These are phyloP conservation scores for Dunckerocampus dactyliophorus DNA, from an alignment of 2,113 vertebrate genomes.

Conservation along the genomic window DNA sequence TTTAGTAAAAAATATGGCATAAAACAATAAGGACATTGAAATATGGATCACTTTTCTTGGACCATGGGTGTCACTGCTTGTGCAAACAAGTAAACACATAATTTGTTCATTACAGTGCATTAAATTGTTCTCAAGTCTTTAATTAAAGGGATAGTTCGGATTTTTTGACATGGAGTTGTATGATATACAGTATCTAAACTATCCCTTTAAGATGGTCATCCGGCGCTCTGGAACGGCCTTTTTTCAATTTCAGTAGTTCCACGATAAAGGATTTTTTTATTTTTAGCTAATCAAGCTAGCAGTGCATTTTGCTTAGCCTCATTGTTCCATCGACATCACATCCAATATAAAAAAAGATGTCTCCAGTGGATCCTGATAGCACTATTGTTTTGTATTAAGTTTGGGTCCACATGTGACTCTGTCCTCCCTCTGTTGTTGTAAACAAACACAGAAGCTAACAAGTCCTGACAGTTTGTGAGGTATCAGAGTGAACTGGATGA, in stretches of 20 bases:
- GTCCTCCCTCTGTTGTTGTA: slow-evolving; percentile 30
- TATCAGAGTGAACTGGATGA: slow-evolving; percentile 22
- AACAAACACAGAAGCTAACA: slow-evolving; percentile 49
- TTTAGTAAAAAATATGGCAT: neutral
- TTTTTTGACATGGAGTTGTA: no score
- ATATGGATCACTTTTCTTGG: neutral
- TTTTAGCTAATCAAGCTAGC: slow-evolving; percentile 6
- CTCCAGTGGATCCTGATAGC: slow-evolving; percentile 10
- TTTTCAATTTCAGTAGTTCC: no score
- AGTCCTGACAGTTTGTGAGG: slow-evolving; percentile 44
- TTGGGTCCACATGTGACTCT: slow-evolving; percentile 26
- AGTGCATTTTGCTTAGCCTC: slow-evolving; percentile 3
- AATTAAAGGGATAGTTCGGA: no score
- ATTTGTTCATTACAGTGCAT: no score
- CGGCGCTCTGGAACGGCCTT: no score
- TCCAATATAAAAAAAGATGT: slow-evolving; percentile 9
- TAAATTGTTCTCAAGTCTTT: no score
- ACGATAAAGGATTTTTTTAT: no score
- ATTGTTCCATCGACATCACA: neutral
- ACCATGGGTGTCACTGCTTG: neutral
- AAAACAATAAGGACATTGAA: neutral
- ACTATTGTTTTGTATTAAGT: neutral
- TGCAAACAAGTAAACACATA: neutral
- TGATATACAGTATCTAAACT: no score
- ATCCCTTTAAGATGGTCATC: no score